These are phyloP conservation scores for Heliconius charithonia DNA, from an alignment of 2,888 invertebrate genomes.

Conservation along the genomic window DNA sequence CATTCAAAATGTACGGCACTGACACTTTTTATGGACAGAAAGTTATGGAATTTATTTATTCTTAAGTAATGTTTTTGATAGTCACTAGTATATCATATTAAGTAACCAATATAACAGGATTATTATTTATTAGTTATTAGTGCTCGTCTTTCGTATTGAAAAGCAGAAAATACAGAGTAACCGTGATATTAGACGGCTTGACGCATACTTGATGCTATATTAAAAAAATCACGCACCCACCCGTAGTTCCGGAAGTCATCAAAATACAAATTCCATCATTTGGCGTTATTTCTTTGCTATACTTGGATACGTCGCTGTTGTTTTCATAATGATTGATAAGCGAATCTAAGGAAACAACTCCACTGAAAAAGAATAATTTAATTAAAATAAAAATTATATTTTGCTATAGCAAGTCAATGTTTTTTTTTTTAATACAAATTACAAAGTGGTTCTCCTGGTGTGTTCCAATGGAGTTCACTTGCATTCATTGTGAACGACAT, in stretches of 20 bases:
- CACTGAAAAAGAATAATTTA: slow-evolving; percentile 57
- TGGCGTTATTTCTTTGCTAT: slow-evolving; percentile 85
- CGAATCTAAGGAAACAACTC: slow-evolving; percentile 60
- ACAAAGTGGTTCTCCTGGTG: no score
- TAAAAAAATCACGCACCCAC: slow-evolving; percentile 60
- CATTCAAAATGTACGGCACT: background rate
- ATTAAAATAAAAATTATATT: background rate
- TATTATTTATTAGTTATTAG: no score
- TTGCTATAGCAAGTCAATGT: background rate
- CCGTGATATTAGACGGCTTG: background rate
- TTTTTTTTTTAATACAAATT: no score
- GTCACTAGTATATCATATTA: no score
- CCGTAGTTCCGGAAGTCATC: slow-evolving; percentile 88
- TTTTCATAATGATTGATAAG: slow-evolving; percentile 59
- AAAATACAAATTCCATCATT: slow-evolving; percentile 90
- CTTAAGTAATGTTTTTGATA: no score
- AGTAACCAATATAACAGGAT: no score
- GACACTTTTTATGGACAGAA: no score
- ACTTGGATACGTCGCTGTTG: slow-evolving; percentile 59
- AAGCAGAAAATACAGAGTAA: no score
- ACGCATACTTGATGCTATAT: background rate
- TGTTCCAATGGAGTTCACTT: background rate
- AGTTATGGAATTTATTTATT: no score
- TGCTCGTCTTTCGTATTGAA: no score
- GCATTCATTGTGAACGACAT: no score